Evolutionary conservation across 2,113 vertebrate genomes (phyloP), one percentile per base, ranked within the genome.

Genomic region (Ascaphus truei): DNA sequence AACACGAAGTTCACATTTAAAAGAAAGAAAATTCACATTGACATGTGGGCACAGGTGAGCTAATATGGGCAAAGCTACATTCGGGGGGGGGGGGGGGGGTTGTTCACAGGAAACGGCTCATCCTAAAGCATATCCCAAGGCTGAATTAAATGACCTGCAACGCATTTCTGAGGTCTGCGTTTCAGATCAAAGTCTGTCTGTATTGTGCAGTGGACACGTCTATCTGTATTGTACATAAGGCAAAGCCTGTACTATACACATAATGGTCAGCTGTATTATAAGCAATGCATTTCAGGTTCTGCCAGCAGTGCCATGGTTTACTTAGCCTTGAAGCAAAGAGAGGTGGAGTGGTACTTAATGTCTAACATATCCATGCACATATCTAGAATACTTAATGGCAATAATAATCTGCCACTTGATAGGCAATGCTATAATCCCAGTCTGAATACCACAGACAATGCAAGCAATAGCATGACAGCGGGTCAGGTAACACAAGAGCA

Each of bases 221-320:
- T n/a, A n/a, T n/a, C n/a, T n/a, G n/a, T n/a, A n/a, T n/a, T n/a
- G n/a, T n/a, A n/a, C n/a, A n/a, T n/a, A n/a, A 41, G 59, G 43
- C 59, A 62, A 62, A 62, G 59, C 59, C 43, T 62, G 47, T 43
- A 22, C 22, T 62, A 43, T 47, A 41, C 59, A 62, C 20, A 47
- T 47, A 20, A 61, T n/a, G n/a, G n/a, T n/a, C n/a, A n/a, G n/a
- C 11, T 13, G 6, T 7, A 5, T 26, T 25, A 45, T 31, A 10
- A 47, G 7, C 16, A 37, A 39, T 41, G 22, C 16, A 51, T 15
- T 23, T 16, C 22, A 60, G 16, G 43, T 12, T 7, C 27, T 13
- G 31, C 8, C n/a, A 47, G 34, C 2, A 18, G 18, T 7, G 25
- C 50, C 45, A 39, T n/a, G 12, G 15, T 29, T 48, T 36, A 39